Conservation (phyloP, 2,797 vertebrate species). For the Phoebastria nigripes region DNA sequence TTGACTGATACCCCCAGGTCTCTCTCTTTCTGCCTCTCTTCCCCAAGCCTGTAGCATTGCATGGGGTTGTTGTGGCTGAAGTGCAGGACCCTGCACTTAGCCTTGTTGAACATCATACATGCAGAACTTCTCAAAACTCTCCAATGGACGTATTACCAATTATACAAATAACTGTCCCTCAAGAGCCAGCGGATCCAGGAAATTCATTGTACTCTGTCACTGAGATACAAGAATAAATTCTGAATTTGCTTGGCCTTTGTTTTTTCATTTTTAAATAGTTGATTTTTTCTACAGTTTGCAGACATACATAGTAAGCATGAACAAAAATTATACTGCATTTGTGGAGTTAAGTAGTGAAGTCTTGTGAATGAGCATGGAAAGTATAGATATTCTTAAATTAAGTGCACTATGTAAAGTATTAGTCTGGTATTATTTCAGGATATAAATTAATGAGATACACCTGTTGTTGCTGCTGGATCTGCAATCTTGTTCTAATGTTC, state of each 20-base stretch:
- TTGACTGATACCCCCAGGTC: no score
- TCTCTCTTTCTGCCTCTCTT: no score
- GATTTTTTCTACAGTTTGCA: neutral
- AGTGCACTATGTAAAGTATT: neutral
- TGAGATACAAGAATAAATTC: neutral
- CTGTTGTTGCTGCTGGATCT: neutral
- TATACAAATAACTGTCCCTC: neutral
- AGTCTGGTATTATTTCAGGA: neutral
- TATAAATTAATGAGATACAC: neutral
- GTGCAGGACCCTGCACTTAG: no score
- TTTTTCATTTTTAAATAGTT: neutral
- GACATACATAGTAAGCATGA: neutral
- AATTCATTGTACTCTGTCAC: neutral
- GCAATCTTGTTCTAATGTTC: neutral
- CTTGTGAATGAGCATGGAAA: neutral
- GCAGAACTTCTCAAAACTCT: neutral
- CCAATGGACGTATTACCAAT: accelerated
- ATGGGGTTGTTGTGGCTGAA: no score
- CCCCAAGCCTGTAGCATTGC: no score
- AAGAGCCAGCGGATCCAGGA: neutral
- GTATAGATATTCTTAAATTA: neutral
- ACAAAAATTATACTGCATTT: neutral
- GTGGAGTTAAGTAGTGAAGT: neutral
- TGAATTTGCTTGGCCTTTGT: neutral
- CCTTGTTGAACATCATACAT: no score